Percentiles rank a stretch among this genome's conserved stretches.
Evolutionary conservation across 2,888 invertebrate genomes (phyloP).

Genomic region (Acrobasis repandana): DNA sequence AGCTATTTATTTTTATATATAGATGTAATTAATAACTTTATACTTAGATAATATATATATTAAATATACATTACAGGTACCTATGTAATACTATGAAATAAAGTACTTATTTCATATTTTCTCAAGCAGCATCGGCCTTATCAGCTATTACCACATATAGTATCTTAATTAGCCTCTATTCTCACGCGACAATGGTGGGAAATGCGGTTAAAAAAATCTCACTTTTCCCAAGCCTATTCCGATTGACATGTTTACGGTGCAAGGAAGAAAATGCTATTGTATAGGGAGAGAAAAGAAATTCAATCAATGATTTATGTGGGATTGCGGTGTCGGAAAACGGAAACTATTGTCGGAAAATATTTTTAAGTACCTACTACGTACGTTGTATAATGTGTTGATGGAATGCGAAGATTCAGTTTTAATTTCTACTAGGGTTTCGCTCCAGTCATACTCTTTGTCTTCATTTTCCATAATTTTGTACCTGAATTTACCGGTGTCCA

Average conservation of each 20-base stretch:
- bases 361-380: too few species aligned
- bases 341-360: background rate
- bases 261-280: background rate
- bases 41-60: too few species aligned
- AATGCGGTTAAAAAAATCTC: background rate
- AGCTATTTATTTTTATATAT: too few species aligned
- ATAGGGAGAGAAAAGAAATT: background rate
- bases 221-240: slow-evolving; percentile 2
- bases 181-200: slow-evolving; percentile 13
- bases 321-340: background rate
- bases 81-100: too few species aligned
- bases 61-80: too few species aligned
- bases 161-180: slow-evolving; percentile 7
- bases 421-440: too few species aligned
- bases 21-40: too few species aligned
- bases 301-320: slow-evolving; percentile 3
- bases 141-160: background rate
- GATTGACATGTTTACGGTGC: background rate
- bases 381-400: too few species aligned
- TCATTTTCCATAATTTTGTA: too few species aligned
- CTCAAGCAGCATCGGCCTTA: background rate
- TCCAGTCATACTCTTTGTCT: too few species aligned
- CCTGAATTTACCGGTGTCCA: too few species aligned
- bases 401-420: too few species aligned
- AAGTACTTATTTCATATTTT: background rate